These are phyloP conservation scores for Balearica regulorum DNA, from an alignment of 2,797 vertebrate genomes.

Conservation along the genomic window DNA sequence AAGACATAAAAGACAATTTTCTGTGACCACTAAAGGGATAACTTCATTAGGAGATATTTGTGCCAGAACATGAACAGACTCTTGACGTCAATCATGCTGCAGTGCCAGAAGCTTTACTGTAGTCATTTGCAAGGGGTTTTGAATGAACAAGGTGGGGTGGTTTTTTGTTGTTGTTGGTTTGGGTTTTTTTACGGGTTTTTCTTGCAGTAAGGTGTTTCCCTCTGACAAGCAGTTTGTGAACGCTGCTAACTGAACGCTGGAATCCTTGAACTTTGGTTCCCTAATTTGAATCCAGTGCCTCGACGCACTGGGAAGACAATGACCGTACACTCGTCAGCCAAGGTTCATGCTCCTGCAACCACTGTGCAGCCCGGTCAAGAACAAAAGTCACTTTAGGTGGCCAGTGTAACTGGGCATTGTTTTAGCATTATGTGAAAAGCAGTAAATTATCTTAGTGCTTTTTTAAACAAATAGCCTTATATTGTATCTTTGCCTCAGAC, in stretches of 20 bases:
- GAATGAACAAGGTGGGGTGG: not conserved
- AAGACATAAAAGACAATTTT: conserved; percentile 56
- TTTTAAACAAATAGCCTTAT: not conserved
- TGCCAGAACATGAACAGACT: not conserved
- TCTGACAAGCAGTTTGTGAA: not conserved
- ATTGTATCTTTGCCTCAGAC: not conserved
- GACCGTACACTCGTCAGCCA: not conserved
- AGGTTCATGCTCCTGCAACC: not conserved
- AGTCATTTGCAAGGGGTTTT: not conserved
- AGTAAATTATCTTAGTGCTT: not conserved
- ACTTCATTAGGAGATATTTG: conserved; percentile 24
- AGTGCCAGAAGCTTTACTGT: not conserved
- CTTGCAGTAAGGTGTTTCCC: not conserved
- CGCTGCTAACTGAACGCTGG: no score
- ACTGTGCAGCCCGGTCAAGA: not conserved
- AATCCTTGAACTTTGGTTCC: not conserved
- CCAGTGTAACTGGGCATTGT: not conserved
- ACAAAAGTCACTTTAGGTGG: not conserved
- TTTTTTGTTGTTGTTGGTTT: not conserved
- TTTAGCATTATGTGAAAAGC: not conserved
- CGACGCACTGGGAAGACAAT: not conserved
- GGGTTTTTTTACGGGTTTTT: not conserved
- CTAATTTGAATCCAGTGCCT: not conserved
- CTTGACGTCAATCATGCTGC: not conserved
- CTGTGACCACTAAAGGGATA: conserved; percentile 32